A percentile compares a stretch with the other conserved stretches of the same genome.
These are phyloP conservation scores for Leptopilina clavipes DNA, from an alignment of 1,140 invertebrate species.

Conservation along the genomic window DNA sequence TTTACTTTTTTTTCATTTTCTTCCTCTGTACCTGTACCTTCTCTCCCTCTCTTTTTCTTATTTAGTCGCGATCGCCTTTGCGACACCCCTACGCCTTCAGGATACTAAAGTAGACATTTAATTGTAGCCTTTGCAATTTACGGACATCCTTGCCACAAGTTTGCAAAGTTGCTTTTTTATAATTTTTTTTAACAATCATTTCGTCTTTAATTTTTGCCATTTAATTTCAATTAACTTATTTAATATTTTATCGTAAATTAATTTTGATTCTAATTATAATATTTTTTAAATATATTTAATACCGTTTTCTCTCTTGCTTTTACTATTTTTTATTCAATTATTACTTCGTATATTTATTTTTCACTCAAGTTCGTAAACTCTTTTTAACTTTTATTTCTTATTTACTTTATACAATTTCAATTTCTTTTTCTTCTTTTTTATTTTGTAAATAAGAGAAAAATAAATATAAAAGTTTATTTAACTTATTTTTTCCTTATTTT, in stretches of 20 bases:
- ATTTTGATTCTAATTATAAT: background rate
- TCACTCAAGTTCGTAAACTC: background rate
- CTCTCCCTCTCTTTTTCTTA: background rate
- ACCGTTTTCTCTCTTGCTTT: background rate
- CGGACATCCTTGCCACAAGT: constrained; percentile 18
- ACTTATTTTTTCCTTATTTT: too few relatives aligned
- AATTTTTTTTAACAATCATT: constrained; percentile 5
- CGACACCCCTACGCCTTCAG: constrained; percentile 11
- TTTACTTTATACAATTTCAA: background rate
- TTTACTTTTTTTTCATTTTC: background rate
- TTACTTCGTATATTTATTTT: too few relatives aligned
- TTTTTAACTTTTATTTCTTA: background rate
- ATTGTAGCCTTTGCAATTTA: constrained; percentile 31
- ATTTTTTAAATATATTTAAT: background rate
- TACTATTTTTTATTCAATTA: too few relatives aligned
- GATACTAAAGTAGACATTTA: constrained; percentile 33
- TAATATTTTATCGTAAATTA: too few relatives aligned
- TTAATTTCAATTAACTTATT: background rate
- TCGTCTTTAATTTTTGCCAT: background rate
- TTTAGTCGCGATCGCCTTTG: background rate
- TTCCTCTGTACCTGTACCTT: background rate
- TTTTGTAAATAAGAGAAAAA: background rate
- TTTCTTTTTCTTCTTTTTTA: background rate
- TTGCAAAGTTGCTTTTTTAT: background rate
- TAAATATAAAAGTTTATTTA: too few relatives aligned